Conservation (phyloP, 2,888 invertebrate genomes). For the Phortica okadai region DNA sequence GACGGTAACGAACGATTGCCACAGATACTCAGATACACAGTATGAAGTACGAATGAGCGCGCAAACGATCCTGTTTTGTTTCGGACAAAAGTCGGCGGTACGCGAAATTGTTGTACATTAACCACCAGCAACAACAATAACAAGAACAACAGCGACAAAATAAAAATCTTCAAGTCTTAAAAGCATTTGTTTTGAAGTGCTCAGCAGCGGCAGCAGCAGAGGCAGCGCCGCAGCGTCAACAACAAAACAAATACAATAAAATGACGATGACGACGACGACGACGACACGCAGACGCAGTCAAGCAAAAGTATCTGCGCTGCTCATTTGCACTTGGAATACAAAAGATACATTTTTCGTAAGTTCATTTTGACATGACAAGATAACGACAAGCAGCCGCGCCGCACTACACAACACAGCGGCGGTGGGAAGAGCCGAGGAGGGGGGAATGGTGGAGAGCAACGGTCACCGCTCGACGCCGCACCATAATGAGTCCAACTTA, state of each 20-base stretch:
- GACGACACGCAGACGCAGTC: conserved; percentile 41
- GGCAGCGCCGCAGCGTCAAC: conserved; percentile 45
- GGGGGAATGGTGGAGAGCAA: conserved; percentile 31
- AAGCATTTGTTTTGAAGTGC: conserved; percentile 62
- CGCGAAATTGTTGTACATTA: conserved; percentile 30
- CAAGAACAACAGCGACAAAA: conserved; percentile 63
- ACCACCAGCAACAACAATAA: conserved; percentile 36
- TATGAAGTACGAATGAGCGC: conserved; percentile 35
- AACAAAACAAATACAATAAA: conserved; percentile 66
- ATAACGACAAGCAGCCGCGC: conserved; percentile 69
- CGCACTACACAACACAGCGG: conserved; percentile 17
- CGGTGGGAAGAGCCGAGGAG: background rate
- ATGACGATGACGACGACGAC: conserved; percentile 68
- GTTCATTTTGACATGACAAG: conserved; percentile 74
- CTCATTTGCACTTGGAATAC: conserved; percentile 72
- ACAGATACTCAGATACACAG: background rate
- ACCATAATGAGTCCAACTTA: conserved; percentile 10
- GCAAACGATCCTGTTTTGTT: conserved; percentile 59
- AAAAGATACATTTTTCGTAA: conserved; percentile 72
- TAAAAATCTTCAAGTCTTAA: conserved; percentile 64
- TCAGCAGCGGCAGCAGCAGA: conserved; percentile 39
- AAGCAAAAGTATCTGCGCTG: conserved; percentile 55
- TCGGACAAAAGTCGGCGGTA: conserved; percentile 38
- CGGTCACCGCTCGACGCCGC: conserved; percentile 33
- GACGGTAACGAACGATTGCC: conserved; percentile 23